Evolutionary conservation across 2,888 invertebrate species (phyloP), one percentile per base, ranked within the genome.

Genomic region (Caenorhabditis japonica): DNA sequence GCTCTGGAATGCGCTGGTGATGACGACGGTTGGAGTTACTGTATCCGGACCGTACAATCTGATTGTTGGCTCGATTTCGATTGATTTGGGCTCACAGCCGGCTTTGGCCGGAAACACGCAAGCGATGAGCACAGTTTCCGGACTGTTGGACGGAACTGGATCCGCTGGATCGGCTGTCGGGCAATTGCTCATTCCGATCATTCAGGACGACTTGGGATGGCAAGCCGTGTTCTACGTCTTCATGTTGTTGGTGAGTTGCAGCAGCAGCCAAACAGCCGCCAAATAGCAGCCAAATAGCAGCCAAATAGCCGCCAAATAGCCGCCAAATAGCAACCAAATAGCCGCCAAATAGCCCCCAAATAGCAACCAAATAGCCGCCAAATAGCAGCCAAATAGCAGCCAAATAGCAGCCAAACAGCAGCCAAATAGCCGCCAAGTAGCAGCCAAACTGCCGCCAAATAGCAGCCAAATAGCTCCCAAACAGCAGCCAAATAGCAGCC

Each of bases 241-340:
- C 78, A 88, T 90, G 80, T 62, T 88, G 15, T 86, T 88, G 87
- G 89, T 89, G 62, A 96, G 96, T 87, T 96, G 10, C n/a, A n/a
- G n/a, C n/a, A n/a, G n/a, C n/a, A n/a, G n/a, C n/a, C n/a, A n/a
- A n/a, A n/a, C n/a, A n/a, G n/a, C n/a, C n/a, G n/a, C n/a, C n/a
- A n/a, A n/a, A n/a, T n/a, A n/a, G n/a, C n/a, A n/a, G n/a, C n/a
- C n/a, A n/a, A n/a, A n/a, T n/a, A n/a, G n/a, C n/a, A n/a, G n/a
- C n/a, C n/a, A n/a, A n/a, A n/a, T n/a, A n/a, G n/a, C n/a, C n/a
- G n/a, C n/a, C n/a, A n/a, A n/a, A n/a, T n/a, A n/a, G n/a, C n/a
- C n/a, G n/a, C n/a, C n/a, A n/a, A n/a, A n/a, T n/a, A n/a, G n/a
- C n/a, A n/a, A n/a, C n/a, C n/a, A n/a, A n/a, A n/a, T n/a, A n/a